These are phyloP conservation scores for Homarus gammarus DNA, from an alignment of 2,888 invertebrate species.

Conservation along the genomic window DNA sequence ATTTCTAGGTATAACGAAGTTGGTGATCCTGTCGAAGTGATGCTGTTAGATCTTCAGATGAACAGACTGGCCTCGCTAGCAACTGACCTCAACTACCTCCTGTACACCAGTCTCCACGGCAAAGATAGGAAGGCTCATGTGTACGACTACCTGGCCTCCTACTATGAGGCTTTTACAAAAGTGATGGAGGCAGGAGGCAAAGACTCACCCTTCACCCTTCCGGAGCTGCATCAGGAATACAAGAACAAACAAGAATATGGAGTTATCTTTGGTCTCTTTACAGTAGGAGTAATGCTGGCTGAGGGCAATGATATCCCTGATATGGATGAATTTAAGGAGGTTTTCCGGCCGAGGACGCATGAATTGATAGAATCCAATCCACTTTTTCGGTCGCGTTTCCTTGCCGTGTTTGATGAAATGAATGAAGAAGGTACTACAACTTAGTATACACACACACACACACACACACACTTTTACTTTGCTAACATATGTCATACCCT, in stretches of 20 bases:
- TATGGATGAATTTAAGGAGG: neutral
- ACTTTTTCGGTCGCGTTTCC: neutral
- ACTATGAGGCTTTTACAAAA: conserved; percentile 29
- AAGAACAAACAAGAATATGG: conserved; percentile 7
- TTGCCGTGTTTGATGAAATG: neutral
- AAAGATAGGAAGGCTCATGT: conserved; percentile 14
- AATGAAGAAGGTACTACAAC: too few relatives aligned
- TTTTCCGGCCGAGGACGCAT: too few relatives aligned
- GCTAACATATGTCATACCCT: too few relatives aligned
- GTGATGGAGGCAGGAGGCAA: conserved; percentile 11
- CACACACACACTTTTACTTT: too few relatives aligned
- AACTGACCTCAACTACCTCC: conserved; percentile 38
- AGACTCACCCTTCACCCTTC: conserved; percentile 25
- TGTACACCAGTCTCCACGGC: conserved; percentile 40
- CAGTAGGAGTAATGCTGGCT: neutral
- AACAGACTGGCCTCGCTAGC: neutral
- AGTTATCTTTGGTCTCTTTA: neutral
- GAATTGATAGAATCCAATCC: neutral
- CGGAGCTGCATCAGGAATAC: conserved; percentile 25
- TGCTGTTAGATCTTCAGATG: conserved; percentile 49
- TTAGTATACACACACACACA: neutral
- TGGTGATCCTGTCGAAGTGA: conserved; percentile 42
- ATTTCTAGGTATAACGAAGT: conserved; percentile 42
- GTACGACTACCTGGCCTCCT: conserved; percentile 17
- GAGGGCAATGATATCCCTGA: neutral